Evolutionary conservation across 1,140 invertebrate species (phyloP).

Genomic region (Rhopalosiphum maidis): DNA sequence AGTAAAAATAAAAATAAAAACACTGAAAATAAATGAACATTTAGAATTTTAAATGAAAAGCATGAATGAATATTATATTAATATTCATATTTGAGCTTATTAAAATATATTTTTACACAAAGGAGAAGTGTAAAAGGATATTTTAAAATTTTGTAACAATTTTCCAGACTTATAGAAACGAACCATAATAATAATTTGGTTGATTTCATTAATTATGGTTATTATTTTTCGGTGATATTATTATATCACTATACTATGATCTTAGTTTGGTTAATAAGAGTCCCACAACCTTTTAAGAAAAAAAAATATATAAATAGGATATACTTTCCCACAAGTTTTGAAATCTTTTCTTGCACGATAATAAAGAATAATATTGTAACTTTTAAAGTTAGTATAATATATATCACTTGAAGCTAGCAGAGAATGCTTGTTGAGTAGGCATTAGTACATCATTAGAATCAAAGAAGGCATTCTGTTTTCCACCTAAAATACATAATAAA

Average conservation of each 20-base stretch:
- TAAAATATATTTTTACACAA: not conserved
- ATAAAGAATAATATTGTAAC: constrained; percentile 4
- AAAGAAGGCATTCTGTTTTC: constrained; percentile 40
- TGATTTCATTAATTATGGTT: not conserved
- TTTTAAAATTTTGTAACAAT: not conserved
- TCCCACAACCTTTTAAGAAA: constrained; percentile 51
- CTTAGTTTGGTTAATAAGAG: constrained; percentile 27
- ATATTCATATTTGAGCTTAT: constrained; percentile 26
- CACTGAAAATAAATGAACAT: not conserved
- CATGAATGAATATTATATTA: not conserved
- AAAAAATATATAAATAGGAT: constrained; percentile 36
- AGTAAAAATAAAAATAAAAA: not conserved
- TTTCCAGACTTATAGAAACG: not conserved
- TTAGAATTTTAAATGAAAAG: not conserved
- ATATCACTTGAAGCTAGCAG: constrained; percentile 53
- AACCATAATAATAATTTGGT: not conserved
- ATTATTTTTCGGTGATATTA: not conserved
- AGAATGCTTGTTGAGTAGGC: constrained; percentile 52
- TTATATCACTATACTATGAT: constrained; percentile 7
- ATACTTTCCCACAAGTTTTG: constrained; percentile 25
- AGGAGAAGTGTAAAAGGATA: not conserved
- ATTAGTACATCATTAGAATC: constrained; percentile 45
- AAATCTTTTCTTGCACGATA: constrained; percentile 25
- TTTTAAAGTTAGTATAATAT: not conserved
- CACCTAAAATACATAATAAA: constrained; percentile 34